These are phyloP conservation scores for Connochaetes taurinus DNA, from an alignment of 2,113 vertebrate genomes.

Conservation along the genomic window DNA sequence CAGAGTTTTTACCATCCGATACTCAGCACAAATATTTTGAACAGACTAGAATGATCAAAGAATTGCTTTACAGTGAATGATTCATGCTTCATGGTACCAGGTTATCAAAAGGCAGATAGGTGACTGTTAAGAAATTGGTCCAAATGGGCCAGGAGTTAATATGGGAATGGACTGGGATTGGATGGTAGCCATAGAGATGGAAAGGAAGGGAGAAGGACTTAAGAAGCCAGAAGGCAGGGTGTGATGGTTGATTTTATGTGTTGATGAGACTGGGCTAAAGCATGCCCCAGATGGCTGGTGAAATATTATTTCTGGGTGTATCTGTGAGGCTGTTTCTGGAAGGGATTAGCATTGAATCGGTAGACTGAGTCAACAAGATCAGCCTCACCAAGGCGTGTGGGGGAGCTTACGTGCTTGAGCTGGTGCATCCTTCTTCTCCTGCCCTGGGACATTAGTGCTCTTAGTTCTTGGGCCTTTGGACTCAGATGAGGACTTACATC, in stretches of 20 bases:
- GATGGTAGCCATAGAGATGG: background rate
- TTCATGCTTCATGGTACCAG: background rate
- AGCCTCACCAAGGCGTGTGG: rapidly evolving
- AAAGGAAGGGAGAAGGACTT: background rate
- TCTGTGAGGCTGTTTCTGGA: background rate
- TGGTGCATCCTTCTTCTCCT: background rate
- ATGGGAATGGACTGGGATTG: background rate
- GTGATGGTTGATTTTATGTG: background rate
- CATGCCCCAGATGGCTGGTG: background rate
- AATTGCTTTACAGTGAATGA: background rate
- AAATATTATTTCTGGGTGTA: background rate
- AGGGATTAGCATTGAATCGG: background rate
- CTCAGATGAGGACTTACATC: background rate
- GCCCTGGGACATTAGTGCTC: background rate
- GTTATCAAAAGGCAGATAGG: background rate
- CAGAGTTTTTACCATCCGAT: background rate
- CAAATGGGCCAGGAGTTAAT: background rate
- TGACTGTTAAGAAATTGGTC: background rate
- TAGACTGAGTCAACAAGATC: background rate
- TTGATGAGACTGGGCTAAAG: background rate
- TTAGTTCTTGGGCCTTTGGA: background rate
- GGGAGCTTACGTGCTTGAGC: background rate
- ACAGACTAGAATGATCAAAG: background rate
- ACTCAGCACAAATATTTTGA: background rate
- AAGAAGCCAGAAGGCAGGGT: background rate